A percentile compares a stretch with the other conserved stretches of the same genome.
These are phyloP conservation scores for Stomatorhinus walkeri DNA, from an alignment of 2,797 vertebrate species.

Conservation along the genomic window DNA sequence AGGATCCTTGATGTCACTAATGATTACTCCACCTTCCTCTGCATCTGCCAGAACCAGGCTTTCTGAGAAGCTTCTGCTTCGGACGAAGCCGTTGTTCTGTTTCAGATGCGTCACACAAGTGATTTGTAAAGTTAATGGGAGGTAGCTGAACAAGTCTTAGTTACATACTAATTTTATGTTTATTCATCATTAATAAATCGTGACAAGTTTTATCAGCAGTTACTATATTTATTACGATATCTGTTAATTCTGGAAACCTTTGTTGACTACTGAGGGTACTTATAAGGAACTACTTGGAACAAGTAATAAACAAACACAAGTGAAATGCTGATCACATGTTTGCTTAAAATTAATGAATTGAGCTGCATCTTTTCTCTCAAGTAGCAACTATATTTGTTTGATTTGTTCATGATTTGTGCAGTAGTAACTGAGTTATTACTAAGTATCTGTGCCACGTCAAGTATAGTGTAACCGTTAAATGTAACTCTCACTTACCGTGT, in stretches of 20 bases:
- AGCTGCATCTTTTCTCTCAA: too few species aligned
- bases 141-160: neutral
- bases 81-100: slow-evolving; percentile 40
- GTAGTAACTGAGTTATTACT: neutral
- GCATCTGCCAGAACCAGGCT: slow-evolving; percentile 43
- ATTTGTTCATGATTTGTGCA: neutral
- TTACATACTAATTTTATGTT: neutral
- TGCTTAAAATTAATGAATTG: neutral
- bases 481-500: neutral
- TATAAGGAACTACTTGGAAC: neutral
- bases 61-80: slow-evolving; percentile 37
- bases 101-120: neutral
- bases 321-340: neutral
- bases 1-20: slow-evolving; percentile 41
- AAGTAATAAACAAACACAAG: neutral
- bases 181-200: neutral
- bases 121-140: neutral
- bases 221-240: neutral
- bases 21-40: slow-evolving; percentile 38
- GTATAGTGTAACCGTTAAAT: neutral
- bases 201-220: neutral
- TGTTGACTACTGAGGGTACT: neutral
- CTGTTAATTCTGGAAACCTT: neutral
- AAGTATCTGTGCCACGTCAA: neutral
- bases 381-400: neutral